phyloP scores from a whole-genome alignment of 2,797 vertebrate genomes.

The Cryptoprocta ferox region DNA sequence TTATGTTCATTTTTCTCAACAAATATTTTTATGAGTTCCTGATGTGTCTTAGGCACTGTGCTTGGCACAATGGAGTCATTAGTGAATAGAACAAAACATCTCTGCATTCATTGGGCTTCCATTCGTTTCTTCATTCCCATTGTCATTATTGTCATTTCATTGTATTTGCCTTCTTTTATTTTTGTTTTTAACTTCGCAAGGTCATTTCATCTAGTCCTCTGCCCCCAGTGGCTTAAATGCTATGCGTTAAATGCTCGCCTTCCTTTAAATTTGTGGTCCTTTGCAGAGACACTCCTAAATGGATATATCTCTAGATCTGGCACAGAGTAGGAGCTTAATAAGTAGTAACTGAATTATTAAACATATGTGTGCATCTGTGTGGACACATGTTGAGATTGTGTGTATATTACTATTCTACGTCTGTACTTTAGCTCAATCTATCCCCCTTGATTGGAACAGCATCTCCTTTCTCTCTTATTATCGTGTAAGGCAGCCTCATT shows the following conservation, averaged over 20 bases:
- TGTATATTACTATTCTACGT: background rate
- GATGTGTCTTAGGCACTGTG: background rate
- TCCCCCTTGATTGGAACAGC: background rate
- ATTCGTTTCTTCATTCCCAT: conserved; percentile 23
- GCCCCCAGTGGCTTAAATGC: background rate
- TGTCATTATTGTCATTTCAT: background rate
- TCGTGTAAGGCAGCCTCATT: conserved; percentile 18
- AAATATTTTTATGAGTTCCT: background rate
- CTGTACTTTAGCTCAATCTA: background rate
- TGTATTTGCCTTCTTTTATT: background rate
- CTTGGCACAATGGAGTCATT: background rate
- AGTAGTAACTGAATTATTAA: conserved; percentile 22
- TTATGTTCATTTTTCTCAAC: background rate
- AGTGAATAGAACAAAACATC: background rate
- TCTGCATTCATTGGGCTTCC: background rate
- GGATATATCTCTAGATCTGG: background rate
- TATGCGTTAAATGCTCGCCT: background rate
- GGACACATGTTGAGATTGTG: background rate
- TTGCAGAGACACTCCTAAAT: conserved; percentile 13
- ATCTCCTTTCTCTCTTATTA: conserved; percentile 23
- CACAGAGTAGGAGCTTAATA: background rate
- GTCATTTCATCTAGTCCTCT: background rate
- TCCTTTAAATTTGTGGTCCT: conserved; percentile 9
- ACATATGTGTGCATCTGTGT: background rate
- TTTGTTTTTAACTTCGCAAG: background rate